Percentiles rank a stretch among this genome's conserved stretches.
phyloP scores from a whole-genome alignment of 2,113 vertebrate genomes.

The Bufo bufo region DNA sequence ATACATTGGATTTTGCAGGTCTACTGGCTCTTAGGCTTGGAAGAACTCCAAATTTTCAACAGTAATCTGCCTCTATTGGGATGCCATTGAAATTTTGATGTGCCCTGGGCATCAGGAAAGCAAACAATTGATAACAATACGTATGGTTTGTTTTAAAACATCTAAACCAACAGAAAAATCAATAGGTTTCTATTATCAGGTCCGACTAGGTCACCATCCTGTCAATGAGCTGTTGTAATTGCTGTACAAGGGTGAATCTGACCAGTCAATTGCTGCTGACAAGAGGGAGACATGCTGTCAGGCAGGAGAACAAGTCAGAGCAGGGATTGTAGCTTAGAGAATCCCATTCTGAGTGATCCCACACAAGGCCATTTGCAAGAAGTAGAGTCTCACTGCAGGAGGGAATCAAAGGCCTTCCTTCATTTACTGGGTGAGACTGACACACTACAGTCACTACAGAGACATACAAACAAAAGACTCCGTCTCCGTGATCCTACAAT shows the following conservation, averaged over 20 bases:
- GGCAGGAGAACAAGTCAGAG: slow-evolving; percentile 89
- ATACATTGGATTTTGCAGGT: not conserved
- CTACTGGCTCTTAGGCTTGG: not conserved
- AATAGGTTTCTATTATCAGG: slow-evolving; percentile 98
- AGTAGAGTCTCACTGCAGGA: slow-evolving; percentile 67
- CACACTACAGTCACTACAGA: slow-evolving; percentile 26
- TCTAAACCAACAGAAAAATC: slow-evolving; percentile 85
- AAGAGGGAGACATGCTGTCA: slow-evolving; percentile 93
- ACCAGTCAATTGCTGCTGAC: slow-evolving; percentile 94
- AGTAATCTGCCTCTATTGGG: slow-evolving; percentile 39
- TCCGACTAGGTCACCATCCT: slow-evolving; percentile 94
- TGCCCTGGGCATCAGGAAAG: slow-evolving; percentile 70
- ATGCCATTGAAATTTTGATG: slow-evolving; percentile 64
- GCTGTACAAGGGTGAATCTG: slow-evolving; percentile 83
- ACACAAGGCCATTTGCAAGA: slow-evolving; percentile 76
- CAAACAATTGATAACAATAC: slow-evolving; percentile 84
- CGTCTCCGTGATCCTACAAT: not conserved
- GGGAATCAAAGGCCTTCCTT: slow-evolving; percentile 33
- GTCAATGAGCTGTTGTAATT: slow-evolving; percentile 97
- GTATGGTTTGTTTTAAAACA: slow-evolving; percentile 80
- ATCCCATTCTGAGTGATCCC: slow-evolving; percentile 74
- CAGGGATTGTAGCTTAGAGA: slow-evolving; percentile 91
- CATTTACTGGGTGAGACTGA: slow-evolving; percentile 42
- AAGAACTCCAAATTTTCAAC: slow-evolving; percentile 24
- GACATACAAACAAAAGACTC: slow-evolving; percentile 30